These are phyloP conservation scores for Anguilla marmorata DNA, from an alignment of 2,797 vertebrate genomes.

Conservation along the genomic window DNA sequence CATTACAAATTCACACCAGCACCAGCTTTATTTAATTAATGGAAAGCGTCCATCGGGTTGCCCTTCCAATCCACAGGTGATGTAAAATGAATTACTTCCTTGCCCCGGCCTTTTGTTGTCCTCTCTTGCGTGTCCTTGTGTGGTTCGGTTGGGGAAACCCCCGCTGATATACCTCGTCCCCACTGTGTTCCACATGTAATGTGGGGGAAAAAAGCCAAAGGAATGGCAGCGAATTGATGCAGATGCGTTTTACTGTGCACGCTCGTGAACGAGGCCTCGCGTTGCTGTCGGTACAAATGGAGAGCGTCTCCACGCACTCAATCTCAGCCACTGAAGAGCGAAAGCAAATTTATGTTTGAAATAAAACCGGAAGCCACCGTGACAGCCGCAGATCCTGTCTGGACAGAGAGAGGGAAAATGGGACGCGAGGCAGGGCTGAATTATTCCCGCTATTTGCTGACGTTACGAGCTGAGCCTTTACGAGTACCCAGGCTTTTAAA, in stretches of 20 bases:
- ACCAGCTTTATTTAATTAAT: background rate
- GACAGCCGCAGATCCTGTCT: constrained; percentile 31
- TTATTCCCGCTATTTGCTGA: constrained; percentile 45
- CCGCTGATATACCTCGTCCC: background rate
- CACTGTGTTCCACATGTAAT: no score
- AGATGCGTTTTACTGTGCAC: background rate
- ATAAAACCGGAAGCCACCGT: constrained; percentile 37
- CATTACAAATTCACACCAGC: background rate
- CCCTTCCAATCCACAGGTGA: background rate
- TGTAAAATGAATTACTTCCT: background rate
- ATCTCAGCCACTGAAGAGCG: constrained; percentile 9
- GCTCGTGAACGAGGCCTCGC: background rate
- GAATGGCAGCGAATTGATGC: background rate
- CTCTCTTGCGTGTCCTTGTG: background rate
- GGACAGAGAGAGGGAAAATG: constrained; percentile 21
- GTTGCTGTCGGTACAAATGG: background rate
- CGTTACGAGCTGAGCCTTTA: constrained; percentile 25
- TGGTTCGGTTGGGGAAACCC: background rate
- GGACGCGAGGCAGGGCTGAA: constrained; percentile 26
- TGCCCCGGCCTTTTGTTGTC: background rate
- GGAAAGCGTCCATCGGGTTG: background rate
- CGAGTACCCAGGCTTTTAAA: constrained; percentile 26
- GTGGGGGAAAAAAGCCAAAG: background rate
- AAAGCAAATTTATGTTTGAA: constrained; percentile 43
- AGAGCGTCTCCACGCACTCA: constrained; percentile 9